Base-by-base conservation (phyloP, 2,888 invertebrate genomes). In the Drosophila neonasuta region DNA sequence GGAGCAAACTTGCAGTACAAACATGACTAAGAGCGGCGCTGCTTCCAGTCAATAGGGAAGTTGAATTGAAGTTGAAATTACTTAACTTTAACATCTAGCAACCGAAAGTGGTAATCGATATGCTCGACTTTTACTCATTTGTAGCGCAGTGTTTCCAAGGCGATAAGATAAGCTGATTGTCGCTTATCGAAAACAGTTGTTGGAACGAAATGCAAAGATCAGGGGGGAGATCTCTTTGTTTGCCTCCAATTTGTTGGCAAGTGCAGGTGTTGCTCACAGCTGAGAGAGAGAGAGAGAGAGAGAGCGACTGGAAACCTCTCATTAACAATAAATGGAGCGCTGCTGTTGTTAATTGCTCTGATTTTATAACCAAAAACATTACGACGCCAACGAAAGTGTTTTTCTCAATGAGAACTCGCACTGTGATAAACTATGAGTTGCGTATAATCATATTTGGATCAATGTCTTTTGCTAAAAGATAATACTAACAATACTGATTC, bases 131-230 rank as follows among this genome's bases (percentile, higher is more conserved):
- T 51, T 13, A 2, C 2, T 1, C 0, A 4, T 39, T 8, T 50
- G 75, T 60, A 76, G 79, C 59, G 76, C 41, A 41, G 2, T 9
- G 46, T 39, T 86, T 80, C 81, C 80, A 83, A 32, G 55, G 44
- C 41, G 80, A 81, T 81, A 79, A 81, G 86, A 84, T 79, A 80
- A 66, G 48, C 17, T 51, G 17, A 44, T 52, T 30, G 54, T 8
- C 1, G 44, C 50, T 67, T 80, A 80, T 86, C 86, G 75, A 15
- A 15, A 61, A 71, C 74, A 66, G 58, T 57, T 63, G 59, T 51
- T 65, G 63, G 55, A 29, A 29, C 9, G 46, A 62, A 74, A 50
- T 61, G 68, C 63, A 64, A 20, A 71, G 49, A 52, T 29, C 36
- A 13, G 15, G 52, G 10, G 5, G 30, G 46, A 20, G 15, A 44